Percentiles rank a stretch among this genome's conserved stretches.
These are phyloP conservation scores for Hetaerina titia DNA, from an alignment of 2,888 invertebrate genomes.

Conservation along the genomic window DNA sequence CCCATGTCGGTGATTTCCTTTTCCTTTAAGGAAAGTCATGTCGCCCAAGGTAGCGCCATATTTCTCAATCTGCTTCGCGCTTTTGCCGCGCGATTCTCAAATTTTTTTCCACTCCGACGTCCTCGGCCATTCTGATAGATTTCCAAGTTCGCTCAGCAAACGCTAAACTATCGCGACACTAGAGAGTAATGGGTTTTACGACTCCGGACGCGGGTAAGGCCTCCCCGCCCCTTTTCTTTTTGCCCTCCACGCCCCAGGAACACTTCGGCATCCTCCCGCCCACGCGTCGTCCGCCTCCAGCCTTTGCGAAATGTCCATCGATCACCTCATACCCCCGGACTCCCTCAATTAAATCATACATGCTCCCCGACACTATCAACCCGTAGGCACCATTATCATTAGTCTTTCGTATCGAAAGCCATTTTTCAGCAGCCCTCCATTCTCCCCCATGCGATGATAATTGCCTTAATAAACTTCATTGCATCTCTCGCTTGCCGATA, in stretches of 20 bases:
- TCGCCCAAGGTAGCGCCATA: background rate
- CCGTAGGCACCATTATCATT: background rate
- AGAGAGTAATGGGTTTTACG: background rate
- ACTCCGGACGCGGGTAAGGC: background rate
- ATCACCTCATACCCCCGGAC: background rate
- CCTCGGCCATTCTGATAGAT: background rate
- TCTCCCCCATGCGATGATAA: background rate
- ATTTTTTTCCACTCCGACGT: background rate
- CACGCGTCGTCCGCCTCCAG: background rate
- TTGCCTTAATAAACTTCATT: no score
- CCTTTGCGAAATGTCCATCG: background rate
- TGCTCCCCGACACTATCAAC: background rate
- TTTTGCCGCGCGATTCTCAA: background rate
- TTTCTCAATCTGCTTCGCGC: background rate
- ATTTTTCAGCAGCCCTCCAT: background rate
- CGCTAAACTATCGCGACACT: background rate
- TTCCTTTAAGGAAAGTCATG: no score
- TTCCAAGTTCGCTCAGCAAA: slow-evolving; percentile 1
- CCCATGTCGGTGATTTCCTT: no score
- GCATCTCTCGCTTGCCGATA: background rate
- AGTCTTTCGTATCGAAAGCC: background rate
- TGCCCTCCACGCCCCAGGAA: no score
- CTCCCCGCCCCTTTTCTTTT: background rate
- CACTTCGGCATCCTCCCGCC: background rate
- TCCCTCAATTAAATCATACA: background rate